Evolutionary conservation across 2,888 invertebrate genomes (phyloP).

Genomic region (Autographa pulchrina): DNA sequence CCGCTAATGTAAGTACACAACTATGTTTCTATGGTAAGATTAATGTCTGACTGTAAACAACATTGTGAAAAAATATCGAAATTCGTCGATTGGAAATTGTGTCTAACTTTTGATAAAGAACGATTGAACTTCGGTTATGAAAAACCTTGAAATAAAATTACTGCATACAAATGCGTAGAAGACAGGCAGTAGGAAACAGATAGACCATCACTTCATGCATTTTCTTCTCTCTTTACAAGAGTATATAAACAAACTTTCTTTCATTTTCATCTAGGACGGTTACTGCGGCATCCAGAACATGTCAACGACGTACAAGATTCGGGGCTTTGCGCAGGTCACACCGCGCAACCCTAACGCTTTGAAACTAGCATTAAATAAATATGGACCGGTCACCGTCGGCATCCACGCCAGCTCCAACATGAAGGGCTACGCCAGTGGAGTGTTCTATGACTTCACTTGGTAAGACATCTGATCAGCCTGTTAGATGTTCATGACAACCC

Average conservation of each 20-base stretch:
- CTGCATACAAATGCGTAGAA: too few relatives aligned
- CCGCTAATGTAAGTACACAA: slow-evolving; percentile 58
- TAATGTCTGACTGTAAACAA: too few relatives aligned
- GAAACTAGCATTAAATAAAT: slow-evolving; percentile 68
- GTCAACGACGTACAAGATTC: slow-evolving; percentile 61
- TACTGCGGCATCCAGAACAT: slow-evolving; percentile 65
- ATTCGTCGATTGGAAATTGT: too few relatives aligned
- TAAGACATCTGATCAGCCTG: slow-evolving; percentile 56
- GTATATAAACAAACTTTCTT: not conserved
- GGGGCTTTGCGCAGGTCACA: slow-evolving; percentile 66
- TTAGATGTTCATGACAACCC: too few relatives aligned
- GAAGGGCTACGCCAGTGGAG: slow-evolving; percentile 65
- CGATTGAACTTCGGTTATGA: too few relatives aligned
- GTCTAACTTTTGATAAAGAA: too few relatives aligned
- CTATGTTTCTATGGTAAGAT: too few relatives aligned
- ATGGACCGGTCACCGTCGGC: slow-evolving; percentile 68
- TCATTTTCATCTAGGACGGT: slow-evolving; percentile 63
- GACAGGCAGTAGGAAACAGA: too few relatives aligned
- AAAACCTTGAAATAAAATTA: too few relatives aligned
- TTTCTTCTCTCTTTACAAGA: too few relatives aligned
- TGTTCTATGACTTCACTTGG: slow-evolving; percentile 71
- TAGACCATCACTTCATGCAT: too few relatives aligned
- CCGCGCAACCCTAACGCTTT: slow-evolving; percentile 64
- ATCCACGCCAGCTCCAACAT: slow-evolving; percentile 58
- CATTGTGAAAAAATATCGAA: too few relatives aligned